Base-by-base conservation (phyloP, 2,113 vertebrate genomes). In the Speoplatyrhinus poulsoni region DNA sequence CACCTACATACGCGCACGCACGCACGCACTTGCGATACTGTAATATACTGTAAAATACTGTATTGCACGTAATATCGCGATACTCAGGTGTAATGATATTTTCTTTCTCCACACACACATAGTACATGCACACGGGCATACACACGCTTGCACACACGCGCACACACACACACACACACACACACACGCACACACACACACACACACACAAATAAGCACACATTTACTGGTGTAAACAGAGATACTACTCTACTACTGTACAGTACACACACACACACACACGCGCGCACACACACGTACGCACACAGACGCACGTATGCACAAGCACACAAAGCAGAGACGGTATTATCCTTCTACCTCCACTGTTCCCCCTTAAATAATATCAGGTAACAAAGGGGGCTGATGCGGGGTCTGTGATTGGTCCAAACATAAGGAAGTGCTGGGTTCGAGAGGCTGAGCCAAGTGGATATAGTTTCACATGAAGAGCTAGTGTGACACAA, bases 351-450 rank as follows among this genome's bases (percentile, higher is more conserved):
- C 70, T 68, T 76, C 60, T 50, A 33, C 70, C 46, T 52, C 41
- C 16, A 54, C 56, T 56, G 77, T 77, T 73, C 74, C 77, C 67
- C 77, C 82, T 80, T 60, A 75, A 79, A 78, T 78, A 49, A 80
- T 82, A 90, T 83, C 82, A 77, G 66, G 70, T 85, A 70, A 80
- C 82, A 80, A 66, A 77, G 2, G 61, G 60, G 19, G 48, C 53
- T 67, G 62, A 60, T 60, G 46, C n/a, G 11, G 53, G 46, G 53
- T n/a, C 49, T 67, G 65, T 46, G 72, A 82, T 84, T 76, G 80
- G 84, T 64, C 60, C 26, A 70, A 32, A 19, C 65, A 61, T 68
- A 16, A 81, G 81, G 79, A 87, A 88, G 81, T 75, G 65, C 70
- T 59, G 19, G 69, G 61, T 81, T 81, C 58, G 61, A 67, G 19